Conservation (phyloP, 2,888 invertebrate species). For the Dicycla oo region DNA sequence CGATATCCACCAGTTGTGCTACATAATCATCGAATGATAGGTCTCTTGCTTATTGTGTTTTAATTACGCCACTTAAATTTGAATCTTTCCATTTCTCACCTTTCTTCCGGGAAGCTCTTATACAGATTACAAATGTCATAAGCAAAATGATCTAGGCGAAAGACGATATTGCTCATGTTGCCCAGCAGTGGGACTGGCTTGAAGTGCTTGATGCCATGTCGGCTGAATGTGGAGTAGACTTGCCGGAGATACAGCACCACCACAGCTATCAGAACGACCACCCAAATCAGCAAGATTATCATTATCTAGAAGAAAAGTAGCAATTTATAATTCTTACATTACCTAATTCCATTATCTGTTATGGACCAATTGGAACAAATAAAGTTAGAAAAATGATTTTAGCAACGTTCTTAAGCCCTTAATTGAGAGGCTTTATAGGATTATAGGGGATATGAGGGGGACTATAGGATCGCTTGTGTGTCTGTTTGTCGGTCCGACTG, state of each 20-base stretch:
- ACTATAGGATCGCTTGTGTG: no score
- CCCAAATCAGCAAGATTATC: slow-evolving; percentile 69
- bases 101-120: slow-evolving; percentile 70
- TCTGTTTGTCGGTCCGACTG: no score
- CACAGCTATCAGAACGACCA: slow-evolving; percentile 58
- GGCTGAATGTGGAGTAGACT: slow-evolving; percentile 68
- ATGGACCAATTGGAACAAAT: not conserved
- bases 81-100: slow-evolving; percentile 52
- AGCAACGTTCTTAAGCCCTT: no score
- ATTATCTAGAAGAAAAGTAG: slow-evolving; percentile 55
- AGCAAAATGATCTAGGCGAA: slow-evolving; percentile 61
- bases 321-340: not conserved
- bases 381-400: not conserved
- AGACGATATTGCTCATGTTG: slow-evolving; percentile 62
- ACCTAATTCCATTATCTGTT: not conserved
- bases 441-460: no score
- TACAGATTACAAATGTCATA: slow-evolving; percentile 65
- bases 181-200: slow-evolving; percentile 70
- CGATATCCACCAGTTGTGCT: no score
- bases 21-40: not conserved
- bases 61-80: not conserved
- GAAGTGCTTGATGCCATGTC: slow-evolving; percentile 69
- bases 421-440: no score
- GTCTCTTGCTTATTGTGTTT: not conserved
- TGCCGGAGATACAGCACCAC: slow-evolving; percentile 64